Base-by-base conservation (phyloP, 2,888 invertebrate genomes). In the Herminia tarsipennalis region DNA sequence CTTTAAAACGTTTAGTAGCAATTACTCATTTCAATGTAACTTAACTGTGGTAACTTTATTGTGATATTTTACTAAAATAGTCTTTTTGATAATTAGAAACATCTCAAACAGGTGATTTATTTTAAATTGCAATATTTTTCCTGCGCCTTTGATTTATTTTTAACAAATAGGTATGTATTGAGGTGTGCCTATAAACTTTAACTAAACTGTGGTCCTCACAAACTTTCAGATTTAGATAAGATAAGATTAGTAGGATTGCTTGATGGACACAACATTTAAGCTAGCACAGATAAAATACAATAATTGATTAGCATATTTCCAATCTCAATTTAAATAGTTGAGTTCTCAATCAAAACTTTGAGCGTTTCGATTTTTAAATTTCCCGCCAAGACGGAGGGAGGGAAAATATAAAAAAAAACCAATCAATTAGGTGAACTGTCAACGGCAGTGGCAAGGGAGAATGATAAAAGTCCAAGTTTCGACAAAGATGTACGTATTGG, bases 381-480 rank as follows among this genome's bases (percentile, higher is more conserved):
- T 72, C 60, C 69, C 71, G 62, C 70, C 55, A 73, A 70, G 57
- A 63, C 42, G 62, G 60, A 61, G 64, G 52, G 58, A 57, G 34
- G 44, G 33, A 47, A 69, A 73, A 71, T 53, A 50, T 43, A 62
- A 57, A 73, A 75, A 79, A 83, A 84, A 87, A 86, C 82, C 80
- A 83, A 87, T 83, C 88, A 89, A 90, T 89, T 88, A 89, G 79
- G 66, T 61, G 77, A 85, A 75, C 88, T 90, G 90, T 88, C 90
- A 87, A 51, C 60, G 61, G 66, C 89, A 88, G 86, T 42, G 49
- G 66, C 66, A 64, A 66, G 73, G 71, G 75, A 73, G 63, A 72
- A 73, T 70, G 70, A 70, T 72, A 73, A 73, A 70, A 65, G 69
- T 72, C 70, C 71, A 78, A 73, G 69, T 72, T 70, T 56, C 41